phyloP scores from a whole-genome alignment of 2,888 invertebrate species.

The Eurytoma californica region DNA sequence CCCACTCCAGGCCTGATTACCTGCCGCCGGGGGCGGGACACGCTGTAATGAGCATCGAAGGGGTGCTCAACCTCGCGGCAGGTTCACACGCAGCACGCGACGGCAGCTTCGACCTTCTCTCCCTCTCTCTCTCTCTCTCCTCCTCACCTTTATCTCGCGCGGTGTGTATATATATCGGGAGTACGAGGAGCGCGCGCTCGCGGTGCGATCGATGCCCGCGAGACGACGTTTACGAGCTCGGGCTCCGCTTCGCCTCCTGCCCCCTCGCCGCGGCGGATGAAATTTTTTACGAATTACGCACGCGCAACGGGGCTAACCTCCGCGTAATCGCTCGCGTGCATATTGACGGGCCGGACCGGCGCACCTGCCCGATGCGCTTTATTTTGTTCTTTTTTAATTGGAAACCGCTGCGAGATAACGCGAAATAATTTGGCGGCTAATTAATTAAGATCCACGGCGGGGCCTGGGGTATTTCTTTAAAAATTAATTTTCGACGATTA shows the following conservation, averaged over 20 bases:
- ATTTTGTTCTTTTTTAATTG: too few species aligned
- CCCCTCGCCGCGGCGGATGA: too few species aligned
- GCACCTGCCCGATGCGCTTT: too few species aligned
- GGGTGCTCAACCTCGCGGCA: constrained; percentile 71
- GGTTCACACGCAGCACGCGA: constrained; percentile 13
- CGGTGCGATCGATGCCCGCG: neutral
- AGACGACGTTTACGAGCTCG: neutral
- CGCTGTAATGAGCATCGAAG: constrained; percentile 73
- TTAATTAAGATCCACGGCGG: too few species aligned
- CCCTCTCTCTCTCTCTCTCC: neutral
- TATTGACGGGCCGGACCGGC: too few species aligned
- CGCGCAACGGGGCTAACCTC: too few species aligned
- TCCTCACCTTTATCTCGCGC: neutral
- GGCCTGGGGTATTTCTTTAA: too few species aligned
- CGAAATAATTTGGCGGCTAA: too few species aligned
- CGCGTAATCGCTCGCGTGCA: too few species aligned
- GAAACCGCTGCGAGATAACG: too few species aligned
- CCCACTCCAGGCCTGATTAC: constrained; percentile 70
- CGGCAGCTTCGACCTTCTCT: neutral
- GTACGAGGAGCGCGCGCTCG: neutral
- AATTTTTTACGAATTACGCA: too few species aligned
- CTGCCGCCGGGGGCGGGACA: constrained; percentile 74
- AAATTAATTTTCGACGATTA: too few species aligned
- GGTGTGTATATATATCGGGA: neutral
- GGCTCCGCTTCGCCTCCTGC: neutral